These are phyloP conservation scores for Drosophila falleni DNA, from an alignment of 2,888 invertebrate genomes.

Conservation along the genomic window DNA sequence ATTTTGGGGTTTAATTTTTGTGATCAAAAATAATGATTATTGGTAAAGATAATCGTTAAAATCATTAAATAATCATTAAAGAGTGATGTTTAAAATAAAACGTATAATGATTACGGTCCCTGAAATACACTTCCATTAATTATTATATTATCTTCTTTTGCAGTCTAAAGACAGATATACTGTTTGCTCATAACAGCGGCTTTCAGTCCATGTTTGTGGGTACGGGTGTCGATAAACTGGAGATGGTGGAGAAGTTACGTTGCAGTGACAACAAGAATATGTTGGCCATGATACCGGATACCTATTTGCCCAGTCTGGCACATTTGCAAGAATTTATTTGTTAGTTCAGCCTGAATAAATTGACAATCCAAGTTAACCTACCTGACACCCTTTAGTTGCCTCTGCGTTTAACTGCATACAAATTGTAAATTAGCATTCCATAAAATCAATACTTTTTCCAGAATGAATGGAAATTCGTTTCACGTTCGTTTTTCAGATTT, in stretches of 20 bases:
- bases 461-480: slow-evolving; percentile 12
- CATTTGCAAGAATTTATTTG: slow-evolving; percentile 50
- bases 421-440: slow-evolving; percentile 36
- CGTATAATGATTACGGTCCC: too few species aligned
- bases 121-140: neutral
- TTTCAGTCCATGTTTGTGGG: slow-evolving; percentile 66
- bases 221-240: slow-evolving; percentile 46
- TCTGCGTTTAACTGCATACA: slow-evolving; percentile 10
- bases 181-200: slow-evolving; percentile 59
- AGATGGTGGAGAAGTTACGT: slow-evolving; percentile 42
- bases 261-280: slow-evolving; percentile 36
- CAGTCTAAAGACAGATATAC: slow-evolving; percentile 60
- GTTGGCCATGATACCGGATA: slow-evolving; percentile 50
- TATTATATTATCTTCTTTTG: neutral
- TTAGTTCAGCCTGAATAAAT: slow-evolving; percentile 22
- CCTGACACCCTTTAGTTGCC: neutral
- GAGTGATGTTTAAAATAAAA: too few species aligned
- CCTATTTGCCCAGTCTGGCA: slow-evolving; percentile 52
- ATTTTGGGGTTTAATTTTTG: too few species aligned
- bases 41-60: too few species aligned
- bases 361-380: neutral
- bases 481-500: slow-evolving; percentile 12
- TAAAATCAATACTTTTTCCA: slow-evolving; percentile 35
- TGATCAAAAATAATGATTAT: too few species aligned
- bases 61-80: too few species aligned